phyloP scores from a whole-genome alignment of 2,888 invertebrate species.

The Oxycera nigricornis region DNA sequence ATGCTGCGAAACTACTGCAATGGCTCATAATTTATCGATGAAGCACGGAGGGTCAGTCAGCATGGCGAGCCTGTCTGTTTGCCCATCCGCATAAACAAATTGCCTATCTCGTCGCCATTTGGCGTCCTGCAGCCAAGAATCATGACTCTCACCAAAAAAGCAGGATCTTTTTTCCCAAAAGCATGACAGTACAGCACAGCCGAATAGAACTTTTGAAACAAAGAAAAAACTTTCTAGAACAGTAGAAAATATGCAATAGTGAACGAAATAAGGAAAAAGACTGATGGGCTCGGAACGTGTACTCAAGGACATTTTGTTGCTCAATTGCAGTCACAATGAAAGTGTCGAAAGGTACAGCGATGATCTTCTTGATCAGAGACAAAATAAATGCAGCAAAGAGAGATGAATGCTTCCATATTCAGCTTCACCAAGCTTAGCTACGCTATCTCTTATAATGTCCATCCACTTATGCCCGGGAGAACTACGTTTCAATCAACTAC shows the following conservation, averaged over 20 bases:
- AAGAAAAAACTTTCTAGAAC: background rate
- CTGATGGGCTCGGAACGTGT: background rate
- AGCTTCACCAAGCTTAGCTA: no score
- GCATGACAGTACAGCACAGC: no score
- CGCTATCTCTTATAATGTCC: background rate
- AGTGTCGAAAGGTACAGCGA: background rate
- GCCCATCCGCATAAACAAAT: conserved; percentile 36
- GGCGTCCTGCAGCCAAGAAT: background rate
- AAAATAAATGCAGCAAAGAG: background rate
- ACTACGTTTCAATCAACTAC: conserved; percentile 34
- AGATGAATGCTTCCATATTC: background rate
- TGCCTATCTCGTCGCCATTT: background rate
- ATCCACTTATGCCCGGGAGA: background rate
- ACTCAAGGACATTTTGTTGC: conserved; percentile 8
- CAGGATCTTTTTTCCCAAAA: background rate
- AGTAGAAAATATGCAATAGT: background rate
- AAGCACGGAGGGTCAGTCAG: conserved; percentile 7
- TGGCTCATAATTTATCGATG: conserved; percentile 35
- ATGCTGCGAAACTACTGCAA: conserved; percentile 37
- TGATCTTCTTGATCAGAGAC: background rate
- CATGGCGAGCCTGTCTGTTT: conserved; percentile 21
- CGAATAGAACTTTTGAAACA: no score
- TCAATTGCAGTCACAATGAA: conserved; percentile 11
- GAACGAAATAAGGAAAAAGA: background rate
- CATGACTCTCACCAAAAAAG: conserved; percentile 13